Base-by-base conservation (phyloP, 1,140 invertebrate species). In the Palaemon carinicauda region DNA sequence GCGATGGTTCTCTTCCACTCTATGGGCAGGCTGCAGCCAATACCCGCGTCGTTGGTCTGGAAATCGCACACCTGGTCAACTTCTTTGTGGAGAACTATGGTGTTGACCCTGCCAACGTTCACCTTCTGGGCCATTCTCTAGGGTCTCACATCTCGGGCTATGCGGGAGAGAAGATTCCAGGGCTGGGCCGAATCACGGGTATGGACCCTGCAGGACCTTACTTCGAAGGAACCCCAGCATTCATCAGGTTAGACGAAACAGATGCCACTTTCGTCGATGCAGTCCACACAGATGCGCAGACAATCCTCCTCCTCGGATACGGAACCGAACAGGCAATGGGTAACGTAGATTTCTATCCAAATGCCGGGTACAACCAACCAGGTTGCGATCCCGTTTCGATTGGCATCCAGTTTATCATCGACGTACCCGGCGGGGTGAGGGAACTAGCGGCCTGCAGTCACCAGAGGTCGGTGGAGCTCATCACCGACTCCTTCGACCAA, bases 301-400 rank as follows among this genome's bases (percentile, higher is more conserved):
- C 31, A 12, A 88, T 89, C 54, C 12, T 87, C 21, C 17, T 83
- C 19, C 31, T 78, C 29, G 89, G 89, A 12, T 79, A 89, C 31
- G 96, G 96, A 54, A 97, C 96, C 94, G 95, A 94, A 14, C 95
- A 96, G 90, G 94, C 96, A 0, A 95, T 96, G 88, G 96, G 96
- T 0, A 96, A 97, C 90, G 90, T 97, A 85, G 96, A 97, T 91
- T 97, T 97, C 91, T 97, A 97, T 91, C 96, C 96, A 0, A 97
- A 97, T 91, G 96, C 96, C 89, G 96, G 96, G 5, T 95, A 95
- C 90, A 95, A 96, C 88, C 96, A 97, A 90, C 96, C 96, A 0
- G 96, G 96, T 0, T 98, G 97, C 91, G 95, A 95, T 86, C 93
- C 96, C 50, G 93, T 95, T 2, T 94, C 95, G 7, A 80, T 86